phyloP scores from a whole-genome alignment of 37 sponge, comb jelly and placozoan genomes.

The Spongilla lacustris region DNA sequence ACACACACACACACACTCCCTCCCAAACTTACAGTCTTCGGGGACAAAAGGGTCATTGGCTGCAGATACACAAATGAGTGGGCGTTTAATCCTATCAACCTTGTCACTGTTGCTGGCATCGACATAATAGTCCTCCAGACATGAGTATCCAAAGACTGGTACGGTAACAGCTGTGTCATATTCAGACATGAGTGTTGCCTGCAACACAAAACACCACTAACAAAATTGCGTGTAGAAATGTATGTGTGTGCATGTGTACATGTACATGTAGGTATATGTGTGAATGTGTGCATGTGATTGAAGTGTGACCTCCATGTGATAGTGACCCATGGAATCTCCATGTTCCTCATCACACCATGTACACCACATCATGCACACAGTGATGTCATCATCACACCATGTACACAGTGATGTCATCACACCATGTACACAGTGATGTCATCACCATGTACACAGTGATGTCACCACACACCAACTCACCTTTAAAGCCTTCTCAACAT shows the following conservation, averaged over 20 bases:
- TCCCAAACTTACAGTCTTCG: constrained; percentile 36
- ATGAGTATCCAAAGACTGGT: constrained; percentile 66
- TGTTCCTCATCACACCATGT: too few species aligned
- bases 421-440: too few species aligned
- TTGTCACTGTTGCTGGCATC: constrained; percentile 38
- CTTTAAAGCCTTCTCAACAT: background rate
- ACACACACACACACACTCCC: background rate
- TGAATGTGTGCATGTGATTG: constrained; percentile 7
- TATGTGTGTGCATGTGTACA: background rate
- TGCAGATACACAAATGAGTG: constrained; percentile 59
- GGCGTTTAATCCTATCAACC: constrained; percentile 47
- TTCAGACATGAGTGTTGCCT: constrained; percentile 47
- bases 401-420: too few species aligned
- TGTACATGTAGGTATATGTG: constrained; percentile 16
- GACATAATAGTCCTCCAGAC: constrained; percentile 67
- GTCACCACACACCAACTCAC: background rate
- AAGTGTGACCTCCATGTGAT: too few species aligned
- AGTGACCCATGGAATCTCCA: too few species aligned
- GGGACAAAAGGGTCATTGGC: constrained; percentile 83
- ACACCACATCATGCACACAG: too few species aligned
- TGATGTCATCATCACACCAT: too few species aligned
- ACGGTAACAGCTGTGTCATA: constrained; percentile 60
- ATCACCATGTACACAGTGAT: too few species aligned
- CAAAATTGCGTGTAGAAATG: background rate
- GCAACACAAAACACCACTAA: background rate